A percentile compares a stretch with the other conserved stretches of the same genome.
phyloP scores from a whole-genome alignment of 2,888 invertebrate species.

The Biston betularia region DNA sequence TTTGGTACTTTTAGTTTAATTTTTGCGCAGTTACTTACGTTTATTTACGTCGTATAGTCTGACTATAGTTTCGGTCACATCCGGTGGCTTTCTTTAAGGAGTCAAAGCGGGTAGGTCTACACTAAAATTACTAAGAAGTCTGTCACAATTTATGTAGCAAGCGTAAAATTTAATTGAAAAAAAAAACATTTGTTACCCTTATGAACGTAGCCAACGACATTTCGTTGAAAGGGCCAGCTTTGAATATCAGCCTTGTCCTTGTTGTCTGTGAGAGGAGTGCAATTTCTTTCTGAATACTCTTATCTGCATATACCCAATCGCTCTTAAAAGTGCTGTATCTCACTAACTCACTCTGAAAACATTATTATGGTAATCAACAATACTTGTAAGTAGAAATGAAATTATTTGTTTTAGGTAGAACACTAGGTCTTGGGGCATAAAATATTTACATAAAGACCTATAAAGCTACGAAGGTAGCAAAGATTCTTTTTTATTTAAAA shows the following conservation, averaged over 20 bases:
- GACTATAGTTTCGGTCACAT: no score
- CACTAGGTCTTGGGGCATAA: background rate
- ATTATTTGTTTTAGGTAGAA: background rate
- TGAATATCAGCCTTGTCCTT: constrained; percentile 58
- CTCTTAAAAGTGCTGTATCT: constrained; percentile 66
- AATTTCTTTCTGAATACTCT: constrained; percentile 55
- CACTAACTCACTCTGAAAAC: constrained; percentile 61
- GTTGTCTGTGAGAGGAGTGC: constrained; percentile 58
- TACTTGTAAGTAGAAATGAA: no score
- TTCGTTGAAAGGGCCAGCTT: constrained; percentile 68
- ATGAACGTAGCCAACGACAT: constrained; percentile 70
- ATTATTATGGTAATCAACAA: background rate
- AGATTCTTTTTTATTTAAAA: no score
- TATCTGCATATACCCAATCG: constrained; percentile 56
- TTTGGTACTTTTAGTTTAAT: no score
- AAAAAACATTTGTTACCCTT: constrained; percentile 50
- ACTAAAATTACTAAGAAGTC: no score
- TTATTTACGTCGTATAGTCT: no score
- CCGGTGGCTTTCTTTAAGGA: no score
- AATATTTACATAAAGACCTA: background rate
- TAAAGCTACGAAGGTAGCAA: no score
- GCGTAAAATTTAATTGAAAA: background rate
- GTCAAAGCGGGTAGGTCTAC: no score
- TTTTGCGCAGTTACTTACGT: no score
- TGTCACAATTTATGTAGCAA: no score